Evolutionary conservation across 1,140 invertebrate species (phyloP), one percentile per base, ranked within the genome.

Genomic region (Meloidogyne exigua): DNA sequence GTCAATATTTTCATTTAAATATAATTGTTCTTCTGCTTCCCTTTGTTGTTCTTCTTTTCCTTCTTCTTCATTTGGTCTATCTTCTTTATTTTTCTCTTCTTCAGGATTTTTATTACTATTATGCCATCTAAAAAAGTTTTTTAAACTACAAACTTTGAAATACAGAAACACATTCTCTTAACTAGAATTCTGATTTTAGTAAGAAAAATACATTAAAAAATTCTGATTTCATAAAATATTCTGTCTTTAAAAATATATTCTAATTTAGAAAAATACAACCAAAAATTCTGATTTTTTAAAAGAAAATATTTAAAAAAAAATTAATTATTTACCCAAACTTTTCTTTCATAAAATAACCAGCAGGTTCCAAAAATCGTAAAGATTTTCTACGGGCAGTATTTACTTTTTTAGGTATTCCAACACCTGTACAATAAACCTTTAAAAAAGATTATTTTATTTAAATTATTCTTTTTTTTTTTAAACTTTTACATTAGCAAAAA

Each of bases 331-430:
- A 78, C 76, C 73, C 36, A 66, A 78, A 78, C 57, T 68, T 78
- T 28, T 78, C 32, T 18, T 76, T 26, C 18, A 78, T 68, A 25
- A 68, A 36, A 71, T 76, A 71, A 15, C 36, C 13, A 25, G 75
- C 75, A 57, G 76, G 76, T 49, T 78, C 72, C 36, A 78, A 68
- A 68, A 78, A 78, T 26, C 74, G 32, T 7, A 68, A 21, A 18
- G 49, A 73, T 73, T 73, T 73, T n/a, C 72, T 25, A 10, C 72
- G 26, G 5, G n/a, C 57, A 36, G 39, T 65, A 21, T 26, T 36
- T 68, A 42, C 28, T 42, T 23, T 68, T 21, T 68, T 65, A 7
- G 42, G 23, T 18, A 65, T 36, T 28, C 36, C 57, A 28, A 21
- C 28, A 25, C 72, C 72, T 5, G 72, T 73, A 32, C 72, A 73